A percentile compares a stretch with the other conserved stretches of the same genome.
Evolutionary conservation across 2,797 vertebrate species (phyloP).

Genomic region (Amazona finschi): DNA sequence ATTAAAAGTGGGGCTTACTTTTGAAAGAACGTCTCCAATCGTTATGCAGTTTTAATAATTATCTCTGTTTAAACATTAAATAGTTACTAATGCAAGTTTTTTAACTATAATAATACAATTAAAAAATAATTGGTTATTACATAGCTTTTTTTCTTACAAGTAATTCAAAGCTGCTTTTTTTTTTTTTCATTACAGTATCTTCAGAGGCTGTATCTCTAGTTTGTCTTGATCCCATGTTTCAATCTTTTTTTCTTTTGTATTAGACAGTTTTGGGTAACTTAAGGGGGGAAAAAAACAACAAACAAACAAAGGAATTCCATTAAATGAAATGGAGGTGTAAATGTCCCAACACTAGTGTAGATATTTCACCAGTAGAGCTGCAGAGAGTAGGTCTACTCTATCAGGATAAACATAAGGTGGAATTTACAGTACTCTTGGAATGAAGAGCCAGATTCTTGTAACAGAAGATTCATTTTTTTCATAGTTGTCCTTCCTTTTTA

Average conservation of each 20-base stretch:
- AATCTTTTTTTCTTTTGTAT: background rate
- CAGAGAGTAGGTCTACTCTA: background rate
- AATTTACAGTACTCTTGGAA: background rate
- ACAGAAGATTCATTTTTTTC: background rate
- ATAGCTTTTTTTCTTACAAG: background rate
- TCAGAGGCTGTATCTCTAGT: background rate
- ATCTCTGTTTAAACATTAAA: background rate
- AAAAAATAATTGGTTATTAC: background rate
- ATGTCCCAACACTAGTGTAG: background rate
- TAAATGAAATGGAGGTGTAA: background rate
- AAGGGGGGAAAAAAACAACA: too few relatives aligned
- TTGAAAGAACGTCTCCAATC: background rate
- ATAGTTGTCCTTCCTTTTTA: background rate
- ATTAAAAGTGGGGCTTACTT: background rate
- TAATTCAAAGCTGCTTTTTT: background rate
- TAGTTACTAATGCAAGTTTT: background rate
- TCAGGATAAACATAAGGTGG: background rate
- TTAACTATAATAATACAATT: background rate
- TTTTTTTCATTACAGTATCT: background rate
- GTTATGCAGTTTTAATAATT: background rate
- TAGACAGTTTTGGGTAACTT: background rate
- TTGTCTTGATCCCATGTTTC: accelerated
- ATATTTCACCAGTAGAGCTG: background rate
- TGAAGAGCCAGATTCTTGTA: background rate
- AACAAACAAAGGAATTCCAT: background rate